A percentile compares a stretch with the other conserved stretches of the same genome.
Conservation (phyloP, 1,140 invertebrate species). For the Ips nitidus region DNA sequence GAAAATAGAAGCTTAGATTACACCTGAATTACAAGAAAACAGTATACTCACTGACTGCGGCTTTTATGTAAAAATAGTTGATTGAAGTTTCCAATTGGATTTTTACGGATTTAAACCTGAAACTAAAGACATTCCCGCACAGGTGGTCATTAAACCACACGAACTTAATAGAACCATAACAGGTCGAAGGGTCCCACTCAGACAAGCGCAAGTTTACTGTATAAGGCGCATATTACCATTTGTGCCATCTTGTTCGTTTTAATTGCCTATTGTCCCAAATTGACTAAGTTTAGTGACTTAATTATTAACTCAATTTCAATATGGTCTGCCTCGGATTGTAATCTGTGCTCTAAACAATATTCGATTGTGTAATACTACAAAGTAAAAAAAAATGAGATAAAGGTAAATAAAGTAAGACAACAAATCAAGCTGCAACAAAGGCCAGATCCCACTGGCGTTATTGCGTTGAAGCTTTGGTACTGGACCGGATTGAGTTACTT, state of each 20-base stretch:
- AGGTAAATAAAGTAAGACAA: constrained; percentile 16
- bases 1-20: too few species aligned
- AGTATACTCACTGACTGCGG: too few species aligned
- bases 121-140: constrained; percentile 1
- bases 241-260: constrained; percentile 26
- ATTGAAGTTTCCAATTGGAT: too few species aligned
- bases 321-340: background rate
- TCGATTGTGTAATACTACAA: constrained; percentile 17
- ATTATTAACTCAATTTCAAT: constrained; percentile 21
- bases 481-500: background rate
- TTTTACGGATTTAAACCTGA: background rate
- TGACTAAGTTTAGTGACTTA: constrained; percentile 19
- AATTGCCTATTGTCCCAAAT: constrained; percentile 30
- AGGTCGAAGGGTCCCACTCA: constrained; percentile 9
- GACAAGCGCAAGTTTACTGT: constrained; percentile 7
- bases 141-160: constrained; percentile 12
- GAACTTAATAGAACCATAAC: constrained; percentile 10
- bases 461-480: constrained; percentile 2
- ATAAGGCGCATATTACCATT: constrained; percentile 21
- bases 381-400: constrained; percentile 16
- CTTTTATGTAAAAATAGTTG: too few species aligned
- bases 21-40: too few species aligned
- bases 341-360: constrained; percentile 9
- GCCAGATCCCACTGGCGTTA: constrained; percentile 16
- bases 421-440: constrained; percentile 21